Conservation (phyloP, 1,140 invertebrate genomes). For the Rhizoglyphus robini region DNA sequence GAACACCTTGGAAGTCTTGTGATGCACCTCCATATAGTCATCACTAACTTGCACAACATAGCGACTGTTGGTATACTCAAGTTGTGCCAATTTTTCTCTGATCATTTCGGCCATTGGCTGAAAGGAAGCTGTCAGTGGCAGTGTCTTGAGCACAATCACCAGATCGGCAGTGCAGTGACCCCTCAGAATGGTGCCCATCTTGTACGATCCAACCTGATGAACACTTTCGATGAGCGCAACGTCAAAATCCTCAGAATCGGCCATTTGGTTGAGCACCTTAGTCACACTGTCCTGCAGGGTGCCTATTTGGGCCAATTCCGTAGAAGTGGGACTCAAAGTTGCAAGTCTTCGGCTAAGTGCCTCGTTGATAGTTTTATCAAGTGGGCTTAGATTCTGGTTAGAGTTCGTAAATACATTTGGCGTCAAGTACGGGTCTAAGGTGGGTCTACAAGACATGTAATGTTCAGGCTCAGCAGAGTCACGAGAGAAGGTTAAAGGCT, state of each 20-base stretch:
- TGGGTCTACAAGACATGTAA: neutral
- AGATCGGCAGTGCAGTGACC: conserved; percentile 90
- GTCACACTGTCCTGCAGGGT: conserved; percentile 87
- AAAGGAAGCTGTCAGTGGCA: conserved; percentile 75
- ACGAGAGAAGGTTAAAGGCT: too few species aligned
- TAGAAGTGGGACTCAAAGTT: neutral
- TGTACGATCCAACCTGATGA: conserved; percentile 88
- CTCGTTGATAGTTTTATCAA: neutral
- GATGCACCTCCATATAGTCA: neutral
- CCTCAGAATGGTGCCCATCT: conserved; percentile 93
- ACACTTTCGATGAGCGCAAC: conserved; percentile 96
- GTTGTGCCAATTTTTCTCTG: conserved; percentile 61
- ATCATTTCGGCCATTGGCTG: conserved; percentile 79
- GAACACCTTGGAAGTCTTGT: neutral
- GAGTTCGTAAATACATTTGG: neutral
- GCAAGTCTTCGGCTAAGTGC: neutral
- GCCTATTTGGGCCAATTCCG: conserved; percentile 75
- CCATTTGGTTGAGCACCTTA: conserved; percentile 66
- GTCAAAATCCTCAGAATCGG: conserved; percentile 81
- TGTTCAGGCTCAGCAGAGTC: too few species aligned
- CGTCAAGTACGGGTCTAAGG: neutral
- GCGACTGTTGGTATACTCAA: conserved; percentile 41
- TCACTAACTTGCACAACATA: conserved; percentile 57
- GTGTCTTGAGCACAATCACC: conserved; percentile 92
- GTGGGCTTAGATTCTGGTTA: neutral